Percentiles rank a stretch among this genome's conserved stretches.
Conservation (phyloP, 1,140 invertebrate genomes). For the Calycopis cecrops region DNA sequence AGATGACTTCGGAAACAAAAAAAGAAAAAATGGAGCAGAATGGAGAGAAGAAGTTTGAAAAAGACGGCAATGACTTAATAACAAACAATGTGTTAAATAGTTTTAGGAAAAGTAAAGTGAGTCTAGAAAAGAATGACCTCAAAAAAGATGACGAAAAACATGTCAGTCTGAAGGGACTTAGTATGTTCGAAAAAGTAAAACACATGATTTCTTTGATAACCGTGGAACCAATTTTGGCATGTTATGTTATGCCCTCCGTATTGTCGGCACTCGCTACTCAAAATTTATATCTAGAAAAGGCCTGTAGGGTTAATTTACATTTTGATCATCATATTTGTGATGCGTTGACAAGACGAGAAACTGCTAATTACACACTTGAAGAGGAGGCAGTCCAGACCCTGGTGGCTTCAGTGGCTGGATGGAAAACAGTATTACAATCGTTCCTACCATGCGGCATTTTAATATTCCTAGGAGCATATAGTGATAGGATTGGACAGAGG, state of each 20-base stretch:
- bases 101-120: slow-evolving; percentile 41
- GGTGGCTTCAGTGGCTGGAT: slow-evolving; percentile 85
- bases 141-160: slow-evolving; percentile 33
- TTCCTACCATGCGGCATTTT: slow-evolving; percentile 84
- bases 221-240: slow-evolving; percentile 86
- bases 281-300: slow-evolving; percentile 89
- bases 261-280: slow-evolving; percentile 85
- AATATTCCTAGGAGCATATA: slow-evolving; percentile 87
- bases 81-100: slow-evolving; percentile 44
- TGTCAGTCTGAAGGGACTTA: slow-evolving; percentile 60
- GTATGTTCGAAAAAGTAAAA: slow-evolving; percentile 73
- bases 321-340: slow-evolving; percentile 83
- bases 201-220: slow-evolving; percentile 81
- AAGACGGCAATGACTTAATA: slow-evolving; percentile 51
- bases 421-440: slow-evolving; percentile 87
- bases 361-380: slow-evolving; percentile 81
- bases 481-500: slow-evolving; percentile 82
- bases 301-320: slow-evolving; percentile 86
- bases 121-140: slow-evolving; percentile 26
- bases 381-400: slow-evolving; percentile 85
- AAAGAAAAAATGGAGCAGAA: slow-evolving; percentile 25
- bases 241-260: slow-evolving; percentile 87
- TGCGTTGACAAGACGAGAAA: slow-evolving; percentile 81
- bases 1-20: slow-evolving; percentile 46
- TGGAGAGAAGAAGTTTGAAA: slow-evolving; percentile 35